Conservation (phyloP, 2,797 vertebrate species). For the Tangara arthus region DNA sequence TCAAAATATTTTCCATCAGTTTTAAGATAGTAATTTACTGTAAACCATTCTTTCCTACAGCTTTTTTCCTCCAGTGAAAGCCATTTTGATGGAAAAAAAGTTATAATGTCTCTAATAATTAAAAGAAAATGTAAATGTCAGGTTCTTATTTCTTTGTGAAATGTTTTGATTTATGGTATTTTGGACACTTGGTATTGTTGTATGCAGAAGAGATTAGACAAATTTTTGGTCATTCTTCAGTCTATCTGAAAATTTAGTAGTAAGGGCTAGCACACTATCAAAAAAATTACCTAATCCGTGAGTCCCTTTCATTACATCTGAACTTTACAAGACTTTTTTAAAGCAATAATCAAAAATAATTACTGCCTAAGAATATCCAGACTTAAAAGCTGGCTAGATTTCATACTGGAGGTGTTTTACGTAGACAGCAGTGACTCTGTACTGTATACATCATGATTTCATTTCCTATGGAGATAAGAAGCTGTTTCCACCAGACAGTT, state of each 20-base stretch:
- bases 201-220: background rate
- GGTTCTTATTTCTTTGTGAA: background rate
- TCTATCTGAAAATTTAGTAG: background rate
- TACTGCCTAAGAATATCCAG: background rate
- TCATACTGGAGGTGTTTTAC: background rate
- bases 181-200: background rate
- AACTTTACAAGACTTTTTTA: background rate
- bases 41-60: background rate
- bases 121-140: background rate
- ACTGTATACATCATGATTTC: background rate
- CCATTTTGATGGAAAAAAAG: background rate
- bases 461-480: background rate
- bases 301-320: background rate
- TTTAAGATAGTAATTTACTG: background rate
- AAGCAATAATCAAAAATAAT: background rate
- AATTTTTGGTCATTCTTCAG: background rate
- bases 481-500: background rate
- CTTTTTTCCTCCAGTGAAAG: background rate
- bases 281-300: background rate
- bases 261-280: background rate
- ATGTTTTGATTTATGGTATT: background rate
- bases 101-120: background rate
- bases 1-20: background rate
- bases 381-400: background rate
- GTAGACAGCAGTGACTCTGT: background rate